Base-by-base conservation (phyloP, 1,140 invertebrate species). In the Zaprionus capensis region DNA sequence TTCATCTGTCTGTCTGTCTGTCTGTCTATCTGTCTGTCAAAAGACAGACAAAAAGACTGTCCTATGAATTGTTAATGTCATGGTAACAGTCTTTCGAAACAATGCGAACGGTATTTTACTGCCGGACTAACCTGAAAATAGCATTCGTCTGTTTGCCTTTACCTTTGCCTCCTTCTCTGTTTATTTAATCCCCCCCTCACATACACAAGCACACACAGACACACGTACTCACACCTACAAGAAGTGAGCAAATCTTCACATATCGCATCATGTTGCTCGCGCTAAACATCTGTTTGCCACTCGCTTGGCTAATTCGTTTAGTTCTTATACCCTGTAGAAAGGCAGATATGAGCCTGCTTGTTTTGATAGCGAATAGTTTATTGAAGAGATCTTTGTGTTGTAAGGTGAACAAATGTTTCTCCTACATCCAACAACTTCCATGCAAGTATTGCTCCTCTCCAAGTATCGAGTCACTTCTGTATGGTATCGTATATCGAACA, bases 271-370 rank as follows among this genome's bases (percentile, higher is more conserved):
- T 46, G 41, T 46, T 46, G 46, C 20, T 49, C 46, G 46, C 46
- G 46, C 46, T 51, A 51, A 51, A 51, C 46, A 51, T 51, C 46
- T 51, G 46, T 51, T 51, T 51, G 46, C 46, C 46, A 46, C n/a
- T 46, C n/a, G 41, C 41, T 17, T 46, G 41, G 41, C 41, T 17
- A 46, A 46, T 46, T 44, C 41, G 41, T 46, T 46, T 17, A 20
- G 46, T 24, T 20, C 20, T 22, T 7, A 51, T 51, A 24, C 46
- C 46, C 46, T 51, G 46, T 51, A 51, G 0, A 14, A 46, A 9
- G 1, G 2, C 11, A 49, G 14, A 20, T 3, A 9, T 20, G 9
- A 7, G 41, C 6, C 6, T 2, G 31, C 31, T 11, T 11, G 31
- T 11, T 11, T 34, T 11, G 9, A 34, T n/a, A 7, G 41, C 4